Evolutionary conservation across 1,140 invertebrate genomes (phyloP).

Genomic region (Portunus trituberculatus): DNA sequence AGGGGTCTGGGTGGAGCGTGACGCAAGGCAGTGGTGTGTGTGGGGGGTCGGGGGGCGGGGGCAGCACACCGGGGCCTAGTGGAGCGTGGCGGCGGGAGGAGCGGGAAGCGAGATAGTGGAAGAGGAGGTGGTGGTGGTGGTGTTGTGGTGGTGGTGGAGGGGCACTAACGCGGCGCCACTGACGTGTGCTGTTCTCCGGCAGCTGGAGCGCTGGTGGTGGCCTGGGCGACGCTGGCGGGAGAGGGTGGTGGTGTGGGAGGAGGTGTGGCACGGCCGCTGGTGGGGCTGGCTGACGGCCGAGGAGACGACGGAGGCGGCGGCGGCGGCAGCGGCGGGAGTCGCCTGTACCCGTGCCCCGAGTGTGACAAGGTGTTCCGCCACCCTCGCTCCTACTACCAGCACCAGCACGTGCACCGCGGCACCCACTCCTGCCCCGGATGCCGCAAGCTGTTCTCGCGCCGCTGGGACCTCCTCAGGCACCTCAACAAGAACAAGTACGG

Average conservation of each 20-base stretch:
- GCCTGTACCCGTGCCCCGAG: constrained; percentile 77
- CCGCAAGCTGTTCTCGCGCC: constrained; percentile 77
- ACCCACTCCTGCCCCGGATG: constrained; percentile 77
- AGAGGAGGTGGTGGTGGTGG: constrained; percentile 36
- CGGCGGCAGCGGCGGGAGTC: constrained; percentile 31
- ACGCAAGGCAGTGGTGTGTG: neutral
- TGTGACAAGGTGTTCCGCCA: constrained; percentile 78
- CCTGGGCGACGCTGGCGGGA: constrained; percentile 70
- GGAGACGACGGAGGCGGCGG: constrained; percentile 41
- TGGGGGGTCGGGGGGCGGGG: neutral
- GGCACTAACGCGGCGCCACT: constrained; percentile 34
- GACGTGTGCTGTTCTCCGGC: constrained; percentile 75
- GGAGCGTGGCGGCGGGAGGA: neutral
- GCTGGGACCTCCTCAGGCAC: constrained; percentile 78
- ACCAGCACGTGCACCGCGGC: constrained; percentile 78
- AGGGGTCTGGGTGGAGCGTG: constrained; percentile 27
- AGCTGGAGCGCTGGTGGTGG: constrained; percentile 74
- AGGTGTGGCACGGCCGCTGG: constrained; percentile 49
- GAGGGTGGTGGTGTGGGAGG: constrained; percentile 62
- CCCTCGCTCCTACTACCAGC: constrained; percentile 77
- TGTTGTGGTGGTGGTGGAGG: constrained; percentile 26
- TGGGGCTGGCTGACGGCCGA: constrained; percentile 36
- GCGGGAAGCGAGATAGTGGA: neutral
- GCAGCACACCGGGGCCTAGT: neutral
- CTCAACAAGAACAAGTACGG: constrained; percentile 78